Evolutionary conservation across 2,888 invertebrate genomes (phyloP).

Genomic region (Mimas tiliae): DNA sequence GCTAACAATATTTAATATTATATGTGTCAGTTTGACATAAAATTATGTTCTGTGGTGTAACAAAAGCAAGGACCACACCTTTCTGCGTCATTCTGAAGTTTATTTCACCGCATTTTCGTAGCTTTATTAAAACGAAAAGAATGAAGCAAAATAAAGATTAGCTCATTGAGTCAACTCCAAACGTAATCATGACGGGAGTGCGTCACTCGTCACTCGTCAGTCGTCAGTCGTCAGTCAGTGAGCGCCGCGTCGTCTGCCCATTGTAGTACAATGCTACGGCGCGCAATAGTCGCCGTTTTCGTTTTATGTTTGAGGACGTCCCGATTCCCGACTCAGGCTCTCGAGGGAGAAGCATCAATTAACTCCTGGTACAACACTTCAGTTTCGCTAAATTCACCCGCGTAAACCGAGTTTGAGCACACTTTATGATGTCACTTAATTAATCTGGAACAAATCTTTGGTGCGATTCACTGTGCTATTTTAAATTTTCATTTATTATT

Average conservation of each 20-base stretch:
- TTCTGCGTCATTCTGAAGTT: no score
- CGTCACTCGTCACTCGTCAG: not conserved
- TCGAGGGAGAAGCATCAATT: constrained; percentile 4
- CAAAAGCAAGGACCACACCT: no score
- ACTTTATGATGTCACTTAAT: constrained; percentile 13
- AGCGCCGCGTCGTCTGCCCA: not conserved
- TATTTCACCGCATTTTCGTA: no score
- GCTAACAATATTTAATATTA: no score
- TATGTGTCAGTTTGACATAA: no score
- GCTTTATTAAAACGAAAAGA: not conserved
- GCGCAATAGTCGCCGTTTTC: not conserved
- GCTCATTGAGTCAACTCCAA: not conserved
- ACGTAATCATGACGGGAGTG: not conserved
- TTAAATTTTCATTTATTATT: no score
- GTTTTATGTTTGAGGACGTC: constrained; percentile 3
- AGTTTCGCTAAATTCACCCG: constrained; percentile 15
- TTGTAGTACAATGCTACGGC: not conserved
- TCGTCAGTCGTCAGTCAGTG: no score
- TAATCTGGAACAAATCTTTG: not conserved
- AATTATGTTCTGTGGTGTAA: no score
- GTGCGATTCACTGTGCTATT: no score
- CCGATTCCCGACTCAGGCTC: not conserved
- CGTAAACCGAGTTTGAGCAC: not conserved
- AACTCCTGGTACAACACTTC: not conserved
- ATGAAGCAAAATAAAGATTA: not conserved